phyloP scores from a whole-genome alignment of 1,140 invertebrate genomes.

The Wasmannia auropunctata region DNA sequence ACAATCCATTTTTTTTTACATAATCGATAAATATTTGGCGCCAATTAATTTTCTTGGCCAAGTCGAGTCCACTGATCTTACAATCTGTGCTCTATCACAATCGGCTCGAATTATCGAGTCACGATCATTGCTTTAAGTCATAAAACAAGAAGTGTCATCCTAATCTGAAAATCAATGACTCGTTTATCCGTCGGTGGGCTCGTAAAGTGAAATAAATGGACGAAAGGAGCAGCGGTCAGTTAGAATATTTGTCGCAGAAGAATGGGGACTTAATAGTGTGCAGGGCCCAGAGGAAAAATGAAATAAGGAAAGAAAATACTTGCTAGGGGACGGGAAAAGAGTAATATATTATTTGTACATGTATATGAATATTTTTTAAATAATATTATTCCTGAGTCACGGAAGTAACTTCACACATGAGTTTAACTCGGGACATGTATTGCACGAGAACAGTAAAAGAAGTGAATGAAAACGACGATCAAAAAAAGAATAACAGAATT shows the following conservation, averaged over 20 bases:
- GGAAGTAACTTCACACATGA: too few relatives aligned
- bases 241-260: neutral
- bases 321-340: neutral
- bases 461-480: too few relatives aligned
- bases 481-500: too few relatives aligned
- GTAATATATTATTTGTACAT: too few relatives aligned
- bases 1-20: neutral
- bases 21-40: neutral
- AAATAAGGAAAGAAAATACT: neutral
- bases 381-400: too few relatives aligned
- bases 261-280: neutral
- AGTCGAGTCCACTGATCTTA: neutral
- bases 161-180: neutral
- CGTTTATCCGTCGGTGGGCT: neutral
- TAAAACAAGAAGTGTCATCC: neutral
- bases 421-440: too few relatives aligned
- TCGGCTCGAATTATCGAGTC: neutral
- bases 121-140: neutral
- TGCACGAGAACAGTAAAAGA: too few relatives aligned
- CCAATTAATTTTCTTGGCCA: neutral
- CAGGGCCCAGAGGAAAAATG: neutral
- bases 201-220: slow-evolving; percentile 6
- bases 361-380: too few relatives aligned
- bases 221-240: neutral
- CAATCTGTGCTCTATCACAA: neutral